Evolutionary conservation across 2,888 invertebrate genomes (phyloP).

Genomic region (Mesochorus sp.): DNA sequence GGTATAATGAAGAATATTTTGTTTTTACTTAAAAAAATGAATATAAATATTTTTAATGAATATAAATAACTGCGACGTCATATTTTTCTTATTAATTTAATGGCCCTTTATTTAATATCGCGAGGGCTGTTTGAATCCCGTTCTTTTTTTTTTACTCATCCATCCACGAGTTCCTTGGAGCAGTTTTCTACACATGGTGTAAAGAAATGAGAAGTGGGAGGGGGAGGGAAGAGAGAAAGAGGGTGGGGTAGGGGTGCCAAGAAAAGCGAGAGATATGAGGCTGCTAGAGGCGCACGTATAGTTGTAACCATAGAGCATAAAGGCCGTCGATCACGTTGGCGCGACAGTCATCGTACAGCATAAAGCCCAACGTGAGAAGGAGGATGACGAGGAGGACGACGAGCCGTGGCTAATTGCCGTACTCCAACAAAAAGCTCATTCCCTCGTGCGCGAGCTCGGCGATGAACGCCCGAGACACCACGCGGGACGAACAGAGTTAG

Average conservation of each 20-base stretch:
- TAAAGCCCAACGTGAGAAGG: conserved; percentile 53
- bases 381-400: conserved; percentile 69
- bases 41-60: not conserved
- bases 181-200: not conserved
- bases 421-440: conserved; percentile 76
- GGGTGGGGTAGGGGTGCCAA: not conserved
- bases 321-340: conserved; percentile 64
- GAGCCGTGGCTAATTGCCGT: conserved; percentile 80
- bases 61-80: no score
- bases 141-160: not conserved
- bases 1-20: no score
- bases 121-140: not conserved
- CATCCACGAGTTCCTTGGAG: not conserved
- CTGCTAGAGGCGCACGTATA: conserved; percentile 31
- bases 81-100: no score
- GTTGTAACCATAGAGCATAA: conserved; percentile 52
- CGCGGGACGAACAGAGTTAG: conserved; percentile 19
- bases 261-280: conserved; percentile 1
- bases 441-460: conserved; percentile 66
- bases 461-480: conserved; percentile 58
- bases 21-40: not conserved
- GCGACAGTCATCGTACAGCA: conserved; percentile 59
- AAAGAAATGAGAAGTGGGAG: not conserved
- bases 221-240: not conserved
- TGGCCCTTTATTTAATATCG: conserved; percentile 3